Evolutionary conservation across 2,797 vertebrate genomes (phyloP), one percentile per base, ranked within the genome.

Genomic region (Naso thynnoides): DNA sequence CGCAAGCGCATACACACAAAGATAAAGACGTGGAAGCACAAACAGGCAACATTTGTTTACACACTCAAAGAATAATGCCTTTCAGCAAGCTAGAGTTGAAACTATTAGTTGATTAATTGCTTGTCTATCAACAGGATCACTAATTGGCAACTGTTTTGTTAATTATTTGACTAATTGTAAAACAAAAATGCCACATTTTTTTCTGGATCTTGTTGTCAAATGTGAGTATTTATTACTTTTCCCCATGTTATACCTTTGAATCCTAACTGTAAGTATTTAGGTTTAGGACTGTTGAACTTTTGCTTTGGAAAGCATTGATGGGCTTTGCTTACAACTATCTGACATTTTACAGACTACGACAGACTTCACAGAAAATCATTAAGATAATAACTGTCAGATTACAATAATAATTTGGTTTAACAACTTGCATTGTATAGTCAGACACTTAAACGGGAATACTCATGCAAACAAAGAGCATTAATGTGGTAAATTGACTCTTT

Each of bases 391-490:
- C 11, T 36, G 47, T 13, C 54, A 45, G 14, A 64, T 56, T 9
- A 39, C n/a, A n/a, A 8, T 55, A 57, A 23, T 24, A 18, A 62
- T 49, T 21, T 29, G 38, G 24, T 36, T 39, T 21, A 21, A 19
- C 18, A 58, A 57, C 74, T 23, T 50, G 13, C 23, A 55, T 49
- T 62, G 33, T 27, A 58, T 1, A 67, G 31, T 23, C 57, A 58
- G 55, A 56, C 27, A 61, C 33, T 60, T 41, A 8, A 61, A 33
- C 3, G 14, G 21, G 13, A 70, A 58, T 36, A 23, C n/a, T 11
- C 1, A 18, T 71, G 50, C 15, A 27, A 29, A 9, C 5, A 15
- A 27, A 56, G 23, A 54, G 11, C 10, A 15, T 63, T 31, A 10
- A 24, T 49, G 41, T 5, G 7, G 24, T 9, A 13, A 49, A 71